Base-by-base conservation (phyloP, 2,888 invertebrate species). In the Aethes cnicana region DNA sequence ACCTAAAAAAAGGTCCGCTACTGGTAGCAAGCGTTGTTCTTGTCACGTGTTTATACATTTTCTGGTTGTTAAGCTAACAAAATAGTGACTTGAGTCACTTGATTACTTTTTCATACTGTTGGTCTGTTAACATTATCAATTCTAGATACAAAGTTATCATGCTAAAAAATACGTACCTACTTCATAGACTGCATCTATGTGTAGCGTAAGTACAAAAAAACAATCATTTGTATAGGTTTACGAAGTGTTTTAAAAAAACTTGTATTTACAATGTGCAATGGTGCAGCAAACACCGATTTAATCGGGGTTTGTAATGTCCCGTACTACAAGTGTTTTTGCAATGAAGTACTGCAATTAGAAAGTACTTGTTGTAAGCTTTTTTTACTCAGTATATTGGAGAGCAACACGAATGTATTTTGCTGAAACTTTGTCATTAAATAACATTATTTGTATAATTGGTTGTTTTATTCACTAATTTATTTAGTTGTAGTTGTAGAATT, bases 221-320 rank as follows among this genome's bases (percentile, higher is more conserved):
- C 52, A 7, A 25, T 42, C 8, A 33, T 35, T 32, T 50, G 30
- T 52, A 44, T 32, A 36, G 12, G n/a, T 25, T 44, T 20, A 21
- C 39, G 8, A 39, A 30, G 14, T 39, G 37, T 52, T 52, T 44
- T 32, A 9, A 33, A 21, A 49, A 8, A 41, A 41, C 17, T 55
- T 49, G 46, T 48, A n/a, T 53, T 41, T 35, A 26, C 30, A 54
- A 21, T 39, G 33, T 41, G 47, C 25, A 54, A 47, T 39, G 48
- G 52, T 35, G 44, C 56, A 53, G 37, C 44, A 33, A 37, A 14
- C 37, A 52, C 46, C 56, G 52, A 52, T 52, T 8, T 18, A 52
- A 52, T 52, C 52, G 52, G 32, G 25, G 44, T 32, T 52, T 25
- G 6, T 6, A 17, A 20, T 37, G 50, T 23, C 21, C 44, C 39